Evolutionary conservation across 2,888 invertebrate genomes (phyloP).

Genomic region (Hecatera dysodea): DNA sequence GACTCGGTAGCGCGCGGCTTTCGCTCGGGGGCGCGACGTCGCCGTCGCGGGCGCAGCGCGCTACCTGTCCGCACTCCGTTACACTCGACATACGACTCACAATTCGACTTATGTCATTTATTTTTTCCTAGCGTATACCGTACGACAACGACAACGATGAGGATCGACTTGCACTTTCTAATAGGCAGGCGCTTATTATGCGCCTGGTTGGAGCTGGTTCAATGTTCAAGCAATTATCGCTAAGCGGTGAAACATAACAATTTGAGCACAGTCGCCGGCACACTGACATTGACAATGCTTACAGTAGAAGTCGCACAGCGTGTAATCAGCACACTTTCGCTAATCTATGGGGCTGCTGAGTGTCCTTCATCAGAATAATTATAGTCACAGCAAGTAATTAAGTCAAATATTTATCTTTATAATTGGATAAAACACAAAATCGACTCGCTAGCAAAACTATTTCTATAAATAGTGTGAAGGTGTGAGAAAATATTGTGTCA

Average conservation of each 20-base stretch:
- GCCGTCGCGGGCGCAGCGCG: conserved; percentile 54
- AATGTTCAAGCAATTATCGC: conserved; percentile 77
- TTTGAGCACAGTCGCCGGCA: conserved; percentile 79
- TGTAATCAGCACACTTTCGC: conserved; percentile 73
- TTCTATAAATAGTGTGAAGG: conserved; percentile 4
- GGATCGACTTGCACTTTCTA: conserved; percentile 81
- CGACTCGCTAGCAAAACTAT: conserved; percentile 42
- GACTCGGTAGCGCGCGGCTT: conserved; percentile 81
- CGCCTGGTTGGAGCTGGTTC: conserved; percentile 72
- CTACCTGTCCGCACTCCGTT: conserved; percentile 67
- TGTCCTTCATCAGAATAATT: conserved; percentile 30
- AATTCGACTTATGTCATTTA: conserved; percentile 71
- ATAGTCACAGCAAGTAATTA: neutral
- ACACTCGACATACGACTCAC: conserved; percentile 73
- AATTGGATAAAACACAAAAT: neutral
- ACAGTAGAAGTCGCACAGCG: conserved; percentile 77
- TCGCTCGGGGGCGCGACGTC: conserved; percentile 77
- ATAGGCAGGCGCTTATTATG: conserved; percentile 71
- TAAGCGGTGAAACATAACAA: conserved; percentile 79
- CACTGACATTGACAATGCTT: conserved; percentile 79
- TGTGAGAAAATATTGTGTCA: conserved; percentile 2
- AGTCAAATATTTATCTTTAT: neutral
- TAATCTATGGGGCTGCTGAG: conserved; percentile 36
- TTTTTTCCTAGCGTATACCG: conserved; percentile 63
- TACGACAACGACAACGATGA: conserved; percentile 63